phyloP scores from a whole-genome alignment of 2,113 vertebrate genomes.

The Pholis gunnellus region DNA sequence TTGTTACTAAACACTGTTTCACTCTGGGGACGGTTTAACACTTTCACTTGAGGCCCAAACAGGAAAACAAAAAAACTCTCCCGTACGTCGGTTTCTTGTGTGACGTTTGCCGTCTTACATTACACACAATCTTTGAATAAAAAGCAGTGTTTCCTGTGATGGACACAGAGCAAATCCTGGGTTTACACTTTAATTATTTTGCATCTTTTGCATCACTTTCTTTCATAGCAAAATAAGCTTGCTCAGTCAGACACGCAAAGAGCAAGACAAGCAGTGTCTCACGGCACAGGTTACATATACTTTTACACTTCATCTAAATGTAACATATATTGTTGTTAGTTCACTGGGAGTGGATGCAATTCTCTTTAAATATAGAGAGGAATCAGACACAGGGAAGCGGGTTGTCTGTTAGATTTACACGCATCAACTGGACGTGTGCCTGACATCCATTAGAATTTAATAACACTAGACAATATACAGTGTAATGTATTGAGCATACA shows the following conservation, averaged over 20 bases:
- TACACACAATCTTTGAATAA: not conserved
- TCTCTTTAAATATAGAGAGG: not conserved
- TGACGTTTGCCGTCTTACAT: not conserved
- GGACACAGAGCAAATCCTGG: not conserved
- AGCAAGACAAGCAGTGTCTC: not conserved
- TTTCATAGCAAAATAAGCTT: not conserved
- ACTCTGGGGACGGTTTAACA: not conserved
- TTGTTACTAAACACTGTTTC: not conserved
- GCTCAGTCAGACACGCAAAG: not conserved
- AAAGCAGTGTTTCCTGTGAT: not conserved
- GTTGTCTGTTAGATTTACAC: conserved; percentile 12
- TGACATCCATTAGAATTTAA: conserved; percentile 5
- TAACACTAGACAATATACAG: not conserved
- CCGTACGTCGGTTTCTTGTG: not conserved
- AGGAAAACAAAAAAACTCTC: not conserved
- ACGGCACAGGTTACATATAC: not conserved
- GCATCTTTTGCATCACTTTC: conserved; percentile 3
- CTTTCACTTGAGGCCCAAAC: not conserved
- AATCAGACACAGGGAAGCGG: not conserved
- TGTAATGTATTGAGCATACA: not conserved
- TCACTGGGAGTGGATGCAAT: not conserved
- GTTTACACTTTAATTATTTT: conserved; percentile 14
- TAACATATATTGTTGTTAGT: not conserved
- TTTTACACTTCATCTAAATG: not conserved
- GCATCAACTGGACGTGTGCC: not conserved